Percentiles rank a stretch among this genome's conserved stretches.
These are phyloP conservation scores for Luehdorfia chinensis DNA, from an alignment of 1,140 invertebrate genomes.

Conservation along the genomic window DNA sequence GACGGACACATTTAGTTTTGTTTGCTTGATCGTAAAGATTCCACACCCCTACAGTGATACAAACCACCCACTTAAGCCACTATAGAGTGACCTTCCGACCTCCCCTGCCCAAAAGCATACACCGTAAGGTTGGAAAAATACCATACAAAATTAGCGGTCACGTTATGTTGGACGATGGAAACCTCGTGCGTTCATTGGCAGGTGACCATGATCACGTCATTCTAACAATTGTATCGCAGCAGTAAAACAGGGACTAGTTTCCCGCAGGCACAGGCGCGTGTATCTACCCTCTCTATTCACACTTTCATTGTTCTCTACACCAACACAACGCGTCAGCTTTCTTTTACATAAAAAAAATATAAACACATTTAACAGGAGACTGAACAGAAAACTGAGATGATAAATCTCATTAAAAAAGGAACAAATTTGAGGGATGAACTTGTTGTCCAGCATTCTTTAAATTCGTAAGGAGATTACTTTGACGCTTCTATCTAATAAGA, in stretches of 20 bases:
- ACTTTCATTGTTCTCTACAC: no score
- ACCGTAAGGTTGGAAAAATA: conserved; percentile 15
- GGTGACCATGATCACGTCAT: conserved; percentile 63
- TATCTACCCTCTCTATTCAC: conserved; percentile 29
- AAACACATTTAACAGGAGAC: no score
- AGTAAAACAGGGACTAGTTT: conserved; percentile 52
- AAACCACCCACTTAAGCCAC: conserved; percentile 40
- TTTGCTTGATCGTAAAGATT: conserved; percentile 63
- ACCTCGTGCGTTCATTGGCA: conserved; percentile 47
- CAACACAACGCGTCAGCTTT: no score
- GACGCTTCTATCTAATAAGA: no score
- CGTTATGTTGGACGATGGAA: conserved; percentile 30
- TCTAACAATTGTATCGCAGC: conserved; percentile 51
- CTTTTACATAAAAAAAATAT: no score
- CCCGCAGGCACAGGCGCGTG: conserved; percentile 31
- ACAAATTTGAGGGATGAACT: no score
- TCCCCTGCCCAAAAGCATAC: conserved; percentile 15
- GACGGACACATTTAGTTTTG: conserved; percentile 54
- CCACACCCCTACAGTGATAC: conserved; percentile 45
- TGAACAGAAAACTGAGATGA: no score
- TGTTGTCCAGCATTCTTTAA: no score
- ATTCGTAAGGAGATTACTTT: no score
- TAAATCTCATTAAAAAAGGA: no score
- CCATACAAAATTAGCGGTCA: conserved; percentile 25
- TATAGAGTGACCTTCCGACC: conserved; percentile 31